phyloP scores from a whole-genome alignment of 2,797 vertebrate genomes.

The Chloroceryle inda region DNA sequence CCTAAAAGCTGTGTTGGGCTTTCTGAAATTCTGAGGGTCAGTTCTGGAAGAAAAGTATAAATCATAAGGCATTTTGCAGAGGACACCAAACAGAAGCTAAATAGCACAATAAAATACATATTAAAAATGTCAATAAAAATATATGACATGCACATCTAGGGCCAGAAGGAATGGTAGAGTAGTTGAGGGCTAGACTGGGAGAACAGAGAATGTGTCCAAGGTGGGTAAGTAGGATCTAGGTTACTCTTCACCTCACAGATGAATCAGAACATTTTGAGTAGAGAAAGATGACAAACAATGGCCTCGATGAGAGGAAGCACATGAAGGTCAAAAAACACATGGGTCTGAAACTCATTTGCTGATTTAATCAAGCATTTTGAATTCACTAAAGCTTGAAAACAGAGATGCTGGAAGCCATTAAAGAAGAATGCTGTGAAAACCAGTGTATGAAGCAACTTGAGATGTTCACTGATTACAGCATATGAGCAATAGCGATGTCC shows the following conservation, averaged over 20 bases:
- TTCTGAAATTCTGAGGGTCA: background rate
- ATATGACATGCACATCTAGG: too few species aligned
- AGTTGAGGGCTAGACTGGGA: background rate
- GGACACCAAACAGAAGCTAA: background rate
- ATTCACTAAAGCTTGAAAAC: background rate
- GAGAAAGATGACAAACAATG: background rate
- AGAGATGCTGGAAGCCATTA: slow-evolving; percentile 36
- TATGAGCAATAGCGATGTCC: background rate
- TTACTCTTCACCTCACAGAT: background rate
- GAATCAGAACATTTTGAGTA: background rate
- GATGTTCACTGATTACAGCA: slow-evolving; percentile 4
- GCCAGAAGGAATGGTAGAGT: background rate
- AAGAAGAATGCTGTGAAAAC: slow-evolving; percentile 36
- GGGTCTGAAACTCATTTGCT: background rate
- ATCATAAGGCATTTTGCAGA: background rate
- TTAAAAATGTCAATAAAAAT: background rate
- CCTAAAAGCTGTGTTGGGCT: background rate
- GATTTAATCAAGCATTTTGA: slow-evolving; percentile 12
- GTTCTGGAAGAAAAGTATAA: background rate
- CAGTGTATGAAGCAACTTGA: slow-evolving; percentile 22
- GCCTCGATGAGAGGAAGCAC: background rate
- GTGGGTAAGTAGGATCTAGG: background rate
- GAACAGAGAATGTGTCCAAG: background rate
- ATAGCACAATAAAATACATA: background rate
- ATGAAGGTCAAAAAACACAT: background rate